Evolutionary conservation across 2,113 vertebrate species (phyloP), one percentile per base, ranked within the genome.

Genomic region (Cyanistes caeruleus): DNA sequence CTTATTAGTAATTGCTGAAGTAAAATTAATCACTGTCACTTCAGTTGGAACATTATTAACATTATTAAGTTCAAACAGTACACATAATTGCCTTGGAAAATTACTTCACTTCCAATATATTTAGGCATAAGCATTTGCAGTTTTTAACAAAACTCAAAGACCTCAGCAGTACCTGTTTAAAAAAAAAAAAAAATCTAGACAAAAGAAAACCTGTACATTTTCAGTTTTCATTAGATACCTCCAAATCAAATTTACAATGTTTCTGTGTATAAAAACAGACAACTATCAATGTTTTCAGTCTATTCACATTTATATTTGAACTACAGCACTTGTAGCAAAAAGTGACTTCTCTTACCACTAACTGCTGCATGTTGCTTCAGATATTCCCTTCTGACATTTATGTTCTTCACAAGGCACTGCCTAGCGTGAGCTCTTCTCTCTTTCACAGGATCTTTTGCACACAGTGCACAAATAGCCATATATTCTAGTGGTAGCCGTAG

Each of bases 401-500:
- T 99, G 93, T 99, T 99, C 97, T 99, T 99, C 94, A 99, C 99
- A 97, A 99, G 98, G 93, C 99, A 99, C 97, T 99, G 99, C 86
- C 99, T 98, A 62, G 99, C 99, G 46, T 99, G 99, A 44, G 99
- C 99, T 97, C 99, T 97, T 83, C 99, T 98, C 97, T 99, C 99
- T 95, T 99, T 99, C 58, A 99, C 99, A 0, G 99, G 99, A 93
- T 99, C 99, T 98, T 99, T 99, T 97, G 99, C 99, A 95, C 99
- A 99, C 77, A 99, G 96, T 43, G 99, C 99, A 68, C 99, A 99
- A 96, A 99, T 98, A 10, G 99, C 99, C 99, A 99, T 99, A 97
- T 99, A 99, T 87, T 99, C 99, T 73, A 99, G 98, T 10, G 99
- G 99, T 86, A 99, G 98, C 11, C 99, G 98, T 95, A 99, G 98